Base-by-base conservation (phyloP, 2,113 vertebrate genomes). In the Xenus cinereus region DNA sequence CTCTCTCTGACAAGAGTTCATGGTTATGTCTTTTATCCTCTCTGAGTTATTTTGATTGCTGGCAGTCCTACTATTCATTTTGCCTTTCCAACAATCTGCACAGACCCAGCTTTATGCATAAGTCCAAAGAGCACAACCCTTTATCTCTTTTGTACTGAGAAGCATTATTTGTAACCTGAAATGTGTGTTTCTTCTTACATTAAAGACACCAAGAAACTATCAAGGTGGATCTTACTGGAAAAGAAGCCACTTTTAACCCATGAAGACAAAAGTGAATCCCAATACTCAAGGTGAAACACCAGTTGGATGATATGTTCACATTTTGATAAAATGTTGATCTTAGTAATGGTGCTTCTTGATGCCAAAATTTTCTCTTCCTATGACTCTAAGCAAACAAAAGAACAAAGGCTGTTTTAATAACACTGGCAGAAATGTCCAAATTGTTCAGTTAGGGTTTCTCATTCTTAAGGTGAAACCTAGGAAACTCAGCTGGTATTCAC, bases 371-470 rank as follows among this genome's bases (percentile, higher is more conserved):
- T 67, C 20, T 76, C 73, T 94, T 66, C 28, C 26, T 71, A 74
- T 77, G 41, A 75, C 64, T 73, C 64, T 68, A 77, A 85, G 62
- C 41, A 85, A 94, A 89, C 12, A 84, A 90, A 86, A 90, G 16
- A 84, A 72, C 87, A 85, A 87, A 78, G 43, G 69, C 54, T 85
- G 7, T 57, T 93, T 93, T 56, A 78, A 69, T 89, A 78, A 67
- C 59, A 63, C 74, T 96, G 60, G 91, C 90, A 81, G 68, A 96
- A 89, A 66, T 84, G 66, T 92, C 69, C 72, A 95, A 83, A 93
- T 86, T 81, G 18, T 83, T 93, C 75, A 57, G 46, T 76, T 92
- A 54, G 2, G 2, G 4, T 67, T 89, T 89, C 66, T 82, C 45
- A 2, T 87, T 93, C 45, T 81, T 54, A 81, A 81, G 48, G 60